Base-by-base conservation (phyloP, 1,140 invertebrate genomes). In the Nomia melanderi region DNA sequence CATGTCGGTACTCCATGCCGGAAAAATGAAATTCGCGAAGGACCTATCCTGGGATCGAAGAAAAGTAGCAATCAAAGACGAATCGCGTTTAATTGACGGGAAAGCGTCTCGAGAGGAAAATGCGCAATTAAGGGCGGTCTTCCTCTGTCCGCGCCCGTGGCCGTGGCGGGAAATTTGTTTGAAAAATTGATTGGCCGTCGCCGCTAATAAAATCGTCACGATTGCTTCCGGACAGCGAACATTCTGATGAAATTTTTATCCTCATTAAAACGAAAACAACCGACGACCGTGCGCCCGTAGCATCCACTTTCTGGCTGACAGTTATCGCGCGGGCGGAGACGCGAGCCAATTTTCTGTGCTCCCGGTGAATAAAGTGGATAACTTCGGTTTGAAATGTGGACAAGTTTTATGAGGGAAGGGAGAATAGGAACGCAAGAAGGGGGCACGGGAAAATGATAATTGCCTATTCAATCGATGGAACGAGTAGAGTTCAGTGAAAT, bases 201-300 rank as follows among this genome's bases (percentile, higher is more conserved):
- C 8, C n/a, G 33, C 59, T 36, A 62, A 39, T 33, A n/a, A 56
- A 69, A 27, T 29, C 29, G 29, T 23, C 9, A 50, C 20, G 56
- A 56, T 9, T 56, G 66, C 20, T n/a, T 25, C n/a, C 59, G 33
- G 9, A 7, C 23, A 17, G 23, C 39, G 33, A 12, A 5, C 53
- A 9, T 56, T 69, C 56, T 56, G 20, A 69, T 69, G 56, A 56
- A 69, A 69, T 69, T 69, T 56, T 27, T 12, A 56, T 39, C 56
- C 33, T 69, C 29, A 69, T 69, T 57, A 69, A 56, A 56, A 69
- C 50, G 23, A 33, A 36, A 67, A 56, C 31, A 25, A 25, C 59
- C n/a, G 36, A 2, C 6, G 33, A 62, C 59, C n/a, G n/a, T n/a
- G 39, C n/a, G 33, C 33, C 9, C 9, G 20, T 33, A 27, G 27